Evolutionary conservation across 2,113 vertebrate species (phyloP).

Genomic region (Nothocercus julius): DNA sequence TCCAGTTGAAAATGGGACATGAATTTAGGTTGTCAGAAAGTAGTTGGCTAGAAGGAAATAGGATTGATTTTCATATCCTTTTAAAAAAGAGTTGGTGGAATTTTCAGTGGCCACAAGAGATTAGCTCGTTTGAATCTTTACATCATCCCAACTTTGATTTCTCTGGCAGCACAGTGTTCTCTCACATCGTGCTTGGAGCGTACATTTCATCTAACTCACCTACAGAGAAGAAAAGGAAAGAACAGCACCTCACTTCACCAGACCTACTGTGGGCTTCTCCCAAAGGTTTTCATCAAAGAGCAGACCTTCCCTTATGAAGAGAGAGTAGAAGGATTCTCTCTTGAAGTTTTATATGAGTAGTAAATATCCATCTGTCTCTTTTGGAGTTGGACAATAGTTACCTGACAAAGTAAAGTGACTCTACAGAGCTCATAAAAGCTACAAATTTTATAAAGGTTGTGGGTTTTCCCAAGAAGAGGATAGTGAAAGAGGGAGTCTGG

Average conservation of each 20-base stretch:
- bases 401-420: not conserved
- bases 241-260: rapidly evolving
- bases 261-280: not conserved
- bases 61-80: not conserved
- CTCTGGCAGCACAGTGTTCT: not conserved
- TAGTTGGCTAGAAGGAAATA: not conserved
- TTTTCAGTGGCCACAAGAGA: not conserved
- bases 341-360: not conserved
- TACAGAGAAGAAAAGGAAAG: not conserved
- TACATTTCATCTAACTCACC: not conserved
- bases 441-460: not conserved
- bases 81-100: not conserved
- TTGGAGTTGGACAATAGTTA: not conserved
- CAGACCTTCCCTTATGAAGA: not conserved
- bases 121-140: not conserved
- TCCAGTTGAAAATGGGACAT: not conserved
- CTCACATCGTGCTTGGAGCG: not conserved
- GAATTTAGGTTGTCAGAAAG: not conserved
- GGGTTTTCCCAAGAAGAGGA: not conserved
- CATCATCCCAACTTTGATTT: not conserved
- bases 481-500: not conserved
- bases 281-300: not conserved
- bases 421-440: not conserved
- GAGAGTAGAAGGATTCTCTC: not conserved
- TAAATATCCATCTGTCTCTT: not conserved